These are phyloP conservation scores for Triops longicaudatus DNA, from an alignment of 1,140 invertebrate genomes.

Conservation along the genomic window DNA sequence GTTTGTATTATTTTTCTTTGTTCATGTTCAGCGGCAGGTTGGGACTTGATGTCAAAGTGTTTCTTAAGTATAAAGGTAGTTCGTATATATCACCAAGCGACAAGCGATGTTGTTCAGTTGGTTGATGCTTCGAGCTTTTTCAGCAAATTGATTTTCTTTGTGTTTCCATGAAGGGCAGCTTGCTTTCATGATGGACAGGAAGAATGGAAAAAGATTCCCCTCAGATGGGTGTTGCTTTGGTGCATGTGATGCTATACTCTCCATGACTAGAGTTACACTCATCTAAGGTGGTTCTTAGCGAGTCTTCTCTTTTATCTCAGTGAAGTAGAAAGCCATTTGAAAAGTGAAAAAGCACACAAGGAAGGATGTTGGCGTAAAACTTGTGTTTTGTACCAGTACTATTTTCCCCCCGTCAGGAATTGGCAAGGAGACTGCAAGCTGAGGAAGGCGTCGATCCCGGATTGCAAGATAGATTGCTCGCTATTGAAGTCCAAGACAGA, in stretches of 20 bases:
- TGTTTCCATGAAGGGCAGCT: not conserved
- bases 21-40: too few species aligned
- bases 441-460: conserved; percentile 24
- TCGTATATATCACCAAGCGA: too few species aligned
- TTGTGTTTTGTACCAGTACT: not conserved
- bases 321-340: too few species aligned
- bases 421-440: conserved; percentile 53
- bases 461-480: conserved; percentile 54
- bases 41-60: too few species aligned
- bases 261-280: conserved; percentile 46
- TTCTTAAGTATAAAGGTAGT: not conserved
- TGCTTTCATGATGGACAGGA: not conserved
- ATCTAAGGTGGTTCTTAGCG: conserved; percentile 31
- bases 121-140: not conserved
- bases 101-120: not conserved
- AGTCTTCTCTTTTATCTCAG: conserved; percentile 4
- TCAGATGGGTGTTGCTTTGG: conserved; percentile 36
- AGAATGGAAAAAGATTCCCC: conserved; percentile 1
- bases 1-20: too few species aligned
- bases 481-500: conserved; percentile 84
- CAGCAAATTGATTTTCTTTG: not conserved
- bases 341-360: not conserved
- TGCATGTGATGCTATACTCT: conserved; percentile 34
- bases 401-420: conserved; percentile 43
- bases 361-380: too few species aligned